Evolutionary conservation across 2,888 invertebrate species (phyloP).

Genomic region (Abrostola triplasia): DNA sequence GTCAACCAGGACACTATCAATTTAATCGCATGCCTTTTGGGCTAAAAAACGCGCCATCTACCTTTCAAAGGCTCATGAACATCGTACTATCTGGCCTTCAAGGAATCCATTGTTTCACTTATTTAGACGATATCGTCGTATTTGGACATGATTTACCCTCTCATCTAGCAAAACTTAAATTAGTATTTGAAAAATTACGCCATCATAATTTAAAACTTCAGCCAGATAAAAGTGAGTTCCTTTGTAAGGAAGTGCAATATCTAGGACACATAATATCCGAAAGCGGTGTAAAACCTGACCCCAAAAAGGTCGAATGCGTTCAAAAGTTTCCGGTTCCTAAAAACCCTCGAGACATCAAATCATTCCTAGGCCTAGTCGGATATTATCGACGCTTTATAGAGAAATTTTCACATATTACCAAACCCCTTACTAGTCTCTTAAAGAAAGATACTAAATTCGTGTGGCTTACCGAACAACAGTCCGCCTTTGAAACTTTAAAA

Average conservation of each 20-base stretch:
- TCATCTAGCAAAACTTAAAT: background rate
- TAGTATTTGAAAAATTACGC: background rate
- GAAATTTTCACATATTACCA: background rate
- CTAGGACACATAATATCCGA: background rate
- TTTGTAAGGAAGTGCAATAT: background rate
- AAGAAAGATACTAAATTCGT: background rate
- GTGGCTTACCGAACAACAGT: background rate
- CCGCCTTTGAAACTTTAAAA: background rate
- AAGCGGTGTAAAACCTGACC: background rate
- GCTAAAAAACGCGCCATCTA: background rate
- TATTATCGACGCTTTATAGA: background rate
- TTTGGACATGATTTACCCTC: background rate
- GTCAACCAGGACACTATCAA: conserved; percentile 19
- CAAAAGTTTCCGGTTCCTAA: background rate
- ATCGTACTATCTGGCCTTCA: conserved; percentile 44
- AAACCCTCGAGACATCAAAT: background rate
- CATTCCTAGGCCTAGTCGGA: background rate
- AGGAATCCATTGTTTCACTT: conserved; percentile 43
- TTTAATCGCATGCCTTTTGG: conserved; percentile 3
- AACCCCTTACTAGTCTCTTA: background rate
- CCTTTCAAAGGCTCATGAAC: conserved; percentile 46
- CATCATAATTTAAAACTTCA: background rate
- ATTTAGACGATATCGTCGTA: conserved; percentile 10
- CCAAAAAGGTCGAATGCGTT: background rate
- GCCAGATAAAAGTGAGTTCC: background rate